These are phyloP conservation scores for Scaptomyza tumidula DNA, from an alignment of 2,888 invertebrate species.

Conservation along the genomic window DNA sequence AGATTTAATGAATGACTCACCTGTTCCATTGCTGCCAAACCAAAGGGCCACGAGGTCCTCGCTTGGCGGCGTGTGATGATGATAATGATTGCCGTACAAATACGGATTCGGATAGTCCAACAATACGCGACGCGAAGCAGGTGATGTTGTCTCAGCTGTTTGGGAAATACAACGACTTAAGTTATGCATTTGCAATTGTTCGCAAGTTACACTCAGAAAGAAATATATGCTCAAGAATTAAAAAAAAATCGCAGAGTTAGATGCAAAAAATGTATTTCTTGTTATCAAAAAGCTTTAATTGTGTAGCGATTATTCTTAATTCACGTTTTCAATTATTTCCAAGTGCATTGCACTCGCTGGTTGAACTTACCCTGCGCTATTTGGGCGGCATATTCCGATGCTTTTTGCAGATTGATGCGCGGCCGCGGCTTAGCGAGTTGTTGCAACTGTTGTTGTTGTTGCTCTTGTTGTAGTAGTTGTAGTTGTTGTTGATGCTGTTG, in stretches of 20 bases:
- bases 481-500: conserved; percentile 60
- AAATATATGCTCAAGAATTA: neutral
- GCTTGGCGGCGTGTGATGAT: conserved; percentile 86
- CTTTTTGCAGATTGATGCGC: conserved; percentile 84
- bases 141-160: conserved; percentile 84
- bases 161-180: neutral
- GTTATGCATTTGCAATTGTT: neutral
- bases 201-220: neutral
- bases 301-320: neutral
- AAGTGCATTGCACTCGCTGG: neutral
- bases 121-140: conserved; percentile 84
- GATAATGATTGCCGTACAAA: conserved; percentile 84
- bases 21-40: conserved; percentile 88
- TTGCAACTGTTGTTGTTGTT: conserved; percentile 73
- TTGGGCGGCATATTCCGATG: conserved; percentile 84
- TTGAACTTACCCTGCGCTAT: conserved; percentile 82
- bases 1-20: conserved; percentile 83
- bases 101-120: conserved; percentile 84
- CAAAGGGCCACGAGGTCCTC: conserved; percentile 91
- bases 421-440: conserved; percentile 82
- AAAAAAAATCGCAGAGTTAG: neutral
- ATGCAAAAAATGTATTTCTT: neutral
- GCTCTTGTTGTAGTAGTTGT: conserved; percentile 68
- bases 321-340: neutral
- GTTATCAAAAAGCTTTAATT: too few relatives aligned